phyloP scores from a whole-genome alignment of 2,888 invertebrate species.

The Sussaba pulchella region DNA sequence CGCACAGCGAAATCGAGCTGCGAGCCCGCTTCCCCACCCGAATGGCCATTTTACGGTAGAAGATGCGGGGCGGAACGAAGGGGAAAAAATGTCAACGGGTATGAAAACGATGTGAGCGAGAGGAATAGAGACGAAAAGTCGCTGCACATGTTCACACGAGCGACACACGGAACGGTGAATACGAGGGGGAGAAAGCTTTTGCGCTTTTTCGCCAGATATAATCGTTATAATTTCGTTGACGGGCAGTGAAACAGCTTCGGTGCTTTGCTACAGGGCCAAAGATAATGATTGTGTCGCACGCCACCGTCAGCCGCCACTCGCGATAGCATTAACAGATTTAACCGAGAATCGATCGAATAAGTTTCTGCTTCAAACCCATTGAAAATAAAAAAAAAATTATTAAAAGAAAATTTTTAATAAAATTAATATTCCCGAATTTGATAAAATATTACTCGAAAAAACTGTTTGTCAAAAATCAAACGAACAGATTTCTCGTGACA shows the following conservation, averaged over 20 bases:
- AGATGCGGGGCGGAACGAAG: constrained; percentile 71
- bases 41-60: constrained; percentile 80
- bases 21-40: constrained; percentile 63
- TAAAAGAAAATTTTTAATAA: too few species aligned
- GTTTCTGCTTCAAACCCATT: too few species aligned
- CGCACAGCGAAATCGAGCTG: constrained; percentile 57
- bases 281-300: constrained; percentile 62
- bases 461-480: too few species aligned
- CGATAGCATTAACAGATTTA: constrained; percentile 49
- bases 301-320: constrained; percentile 36
- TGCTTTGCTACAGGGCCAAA: too few species aligned
- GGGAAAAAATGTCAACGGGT: constrained; percentile 75
- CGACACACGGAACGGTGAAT: constrained; percentile 36
- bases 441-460: too few species aligned
- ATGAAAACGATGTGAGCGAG: constrained; percentile 33
- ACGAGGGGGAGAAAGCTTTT: constrained; percentile 67
- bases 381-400: too few species aligned
- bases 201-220: constrained; percentile 76
- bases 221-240: constrained; percentile 76
- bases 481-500: too few species aligned
- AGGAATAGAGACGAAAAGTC: constrained; percentile 36
- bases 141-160: constrained; percentile 60
- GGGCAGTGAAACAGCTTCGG: constrained; percentile 67
- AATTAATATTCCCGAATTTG: too few species aligned
- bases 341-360: constrained; percentile 1